These are phyloP conservation scores for Lasius fuliginosus DNA, from an alignment of 2,888 invertebrate species.

Conservation along the genomic window DNA sequence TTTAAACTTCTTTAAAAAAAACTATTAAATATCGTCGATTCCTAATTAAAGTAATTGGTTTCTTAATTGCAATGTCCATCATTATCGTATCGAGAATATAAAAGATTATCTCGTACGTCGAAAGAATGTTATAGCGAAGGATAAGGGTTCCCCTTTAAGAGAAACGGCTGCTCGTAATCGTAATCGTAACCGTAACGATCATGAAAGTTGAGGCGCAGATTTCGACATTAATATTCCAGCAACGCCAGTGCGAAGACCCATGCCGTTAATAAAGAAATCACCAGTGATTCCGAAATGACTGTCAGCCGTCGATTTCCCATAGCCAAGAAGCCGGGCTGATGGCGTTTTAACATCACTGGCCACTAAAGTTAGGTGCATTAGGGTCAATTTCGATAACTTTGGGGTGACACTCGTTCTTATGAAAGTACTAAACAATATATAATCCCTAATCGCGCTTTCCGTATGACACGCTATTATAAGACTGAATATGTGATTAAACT, in stretches of 20 bases:
- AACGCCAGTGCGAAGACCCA: conserved; percentile 56
- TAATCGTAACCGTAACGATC: conserved; percentile 72
- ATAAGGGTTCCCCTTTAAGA: conserved; percentile 68
- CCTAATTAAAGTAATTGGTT: conserved; percentile 16
- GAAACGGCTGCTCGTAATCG: conserved; percentile 66
- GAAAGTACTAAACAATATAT: conserved; percentile 49
- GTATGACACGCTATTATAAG: neutral
- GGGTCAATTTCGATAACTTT: conserved; percentile 47
- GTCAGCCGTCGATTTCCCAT: conserved; percentile 60
- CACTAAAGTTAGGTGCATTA: conserved; percentile 40
- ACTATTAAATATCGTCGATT: neutral
- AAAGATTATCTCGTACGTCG: conserved; percentile 28
- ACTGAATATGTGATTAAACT: neutral
- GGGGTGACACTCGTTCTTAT: conserved; percentile 29
- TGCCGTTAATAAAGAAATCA: conserved; percentile 74
- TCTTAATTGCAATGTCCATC: conserved; percentile 11
- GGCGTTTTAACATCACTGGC: conserved; percentile 43
- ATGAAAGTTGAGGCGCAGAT: conserved; percentile 64
- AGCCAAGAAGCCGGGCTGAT: conserved; percentile 28
- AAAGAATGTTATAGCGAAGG: conserved; percentile 56
- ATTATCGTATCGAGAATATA: conserved; percentile 21
- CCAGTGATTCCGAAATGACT: conserved; percentile 63
- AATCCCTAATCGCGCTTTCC: conserved; percentile 11
- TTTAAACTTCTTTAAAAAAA: neutral
- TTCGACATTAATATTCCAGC: conserved; percentile 73